Percentiles rank a stretch among this genome's conserved stretches.
These are phyloP conservation scores for Bombus turneri DNA, from an alignment of 1,140 invertebrate species.

Conservation along the genomic window DNA sequence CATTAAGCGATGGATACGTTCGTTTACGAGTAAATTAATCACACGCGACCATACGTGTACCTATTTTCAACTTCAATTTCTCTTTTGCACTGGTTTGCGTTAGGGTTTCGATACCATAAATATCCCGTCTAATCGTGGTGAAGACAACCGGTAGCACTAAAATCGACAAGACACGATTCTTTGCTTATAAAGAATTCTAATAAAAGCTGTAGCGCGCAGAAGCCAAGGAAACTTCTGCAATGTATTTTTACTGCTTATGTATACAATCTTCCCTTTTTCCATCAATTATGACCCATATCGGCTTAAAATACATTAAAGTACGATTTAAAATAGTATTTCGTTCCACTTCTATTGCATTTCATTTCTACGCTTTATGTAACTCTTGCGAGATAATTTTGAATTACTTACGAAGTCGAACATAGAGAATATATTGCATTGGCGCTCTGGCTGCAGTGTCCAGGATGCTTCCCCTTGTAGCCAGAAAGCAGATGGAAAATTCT, in stretches of 20 bases:
- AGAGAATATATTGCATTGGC: conserved; percentile 92
- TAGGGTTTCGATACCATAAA: conserved; percentile 33
- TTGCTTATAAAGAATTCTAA: not conserved
- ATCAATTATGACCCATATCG: not conserved
- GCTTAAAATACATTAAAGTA: too few relatives aligned
- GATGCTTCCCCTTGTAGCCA: conserved; percentile 92
- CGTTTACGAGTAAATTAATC: not conserved
- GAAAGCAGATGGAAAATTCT: conserved; percentile 88
- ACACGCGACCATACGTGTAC: not conserved
- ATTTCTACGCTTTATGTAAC: too few relatives aligned
- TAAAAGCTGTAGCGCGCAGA: not conserved
- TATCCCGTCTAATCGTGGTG: conserved; percentile 10
- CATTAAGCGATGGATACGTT: not conserved
- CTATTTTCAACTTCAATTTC: conserved; percentile 25
- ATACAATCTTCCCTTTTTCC: not conserved
- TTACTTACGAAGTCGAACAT: conserved; percentile 89
- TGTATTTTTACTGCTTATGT: not conserved
- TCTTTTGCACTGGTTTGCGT: conserved; percentile 11
- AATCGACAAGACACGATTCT: conserved; percentile 13
- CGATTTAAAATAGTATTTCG: not conserved
- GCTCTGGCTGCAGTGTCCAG: conserved; percentile 88
- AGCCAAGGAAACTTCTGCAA: not conserved
- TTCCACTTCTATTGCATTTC: not conserved
- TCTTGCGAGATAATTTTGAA: not conserved
- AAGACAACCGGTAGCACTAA: not conserved